Conservation (phyloP, 2,797 vertebrate species). For the Naso thynnoides region DNA sequence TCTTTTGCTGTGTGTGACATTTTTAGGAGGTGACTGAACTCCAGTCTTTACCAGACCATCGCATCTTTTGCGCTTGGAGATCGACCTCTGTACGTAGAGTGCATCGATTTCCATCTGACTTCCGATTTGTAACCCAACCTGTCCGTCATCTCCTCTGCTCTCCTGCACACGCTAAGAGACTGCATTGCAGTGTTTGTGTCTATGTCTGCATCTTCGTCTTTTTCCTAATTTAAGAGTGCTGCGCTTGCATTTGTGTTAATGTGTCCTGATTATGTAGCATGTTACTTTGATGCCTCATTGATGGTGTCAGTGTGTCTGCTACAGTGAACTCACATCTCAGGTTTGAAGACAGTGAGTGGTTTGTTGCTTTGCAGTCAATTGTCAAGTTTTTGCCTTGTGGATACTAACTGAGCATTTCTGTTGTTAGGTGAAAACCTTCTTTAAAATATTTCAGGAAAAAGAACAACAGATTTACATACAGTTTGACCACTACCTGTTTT, state of each 20-base stretch:
- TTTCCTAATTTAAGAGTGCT: constrained; percentile 37
- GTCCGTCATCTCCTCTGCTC: constrained; percentile 20
- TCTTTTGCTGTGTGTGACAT: constrained; percentile 71
- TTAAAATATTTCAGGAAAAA: constrained; percentile 18
- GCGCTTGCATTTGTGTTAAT: constrained; percentile 39
- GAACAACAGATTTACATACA: not conserved
- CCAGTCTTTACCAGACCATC: constrained; percentile 75
- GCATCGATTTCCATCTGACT: constrained; percentile 62
- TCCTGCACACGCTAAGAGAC: constrained; percentile 43
- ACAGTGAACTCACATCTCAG: constrained; percentile 22
- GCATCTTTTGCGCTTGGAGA: constrained; percentile 83
- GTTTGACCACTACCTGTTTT: constrained; percentile 30
- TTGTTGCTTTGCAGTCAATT: constrained; percentile 24
- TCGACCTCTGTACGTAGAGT: constrained; percentile 81
- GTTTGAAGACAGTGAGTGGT: constrained; percentile 39
- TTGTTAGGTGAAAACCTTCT: constrained; percentile 17
- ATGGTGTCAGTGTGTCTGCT: constrained; percentile 20
- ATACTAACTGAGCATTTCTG: constrained; percentile 1
- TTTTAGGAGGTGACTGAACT: constrained; percentile 80
- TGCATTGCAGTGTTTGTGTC: constrained; percentile 64
- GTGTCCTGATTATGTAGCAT: constrained; percentile 48
- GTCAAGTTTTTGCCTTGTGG: constrained; percentile 8
- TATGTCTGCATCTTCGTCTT: constrained; percentile 40
- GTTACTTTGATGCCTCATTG: constrained; percentile 30
- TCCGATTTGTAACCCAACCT: constrained; percentile 57